phyloP scores from a whole-genome alignment of 2,797 vertebrate genomes.

The Pyrocephalus nanus region DNA sequence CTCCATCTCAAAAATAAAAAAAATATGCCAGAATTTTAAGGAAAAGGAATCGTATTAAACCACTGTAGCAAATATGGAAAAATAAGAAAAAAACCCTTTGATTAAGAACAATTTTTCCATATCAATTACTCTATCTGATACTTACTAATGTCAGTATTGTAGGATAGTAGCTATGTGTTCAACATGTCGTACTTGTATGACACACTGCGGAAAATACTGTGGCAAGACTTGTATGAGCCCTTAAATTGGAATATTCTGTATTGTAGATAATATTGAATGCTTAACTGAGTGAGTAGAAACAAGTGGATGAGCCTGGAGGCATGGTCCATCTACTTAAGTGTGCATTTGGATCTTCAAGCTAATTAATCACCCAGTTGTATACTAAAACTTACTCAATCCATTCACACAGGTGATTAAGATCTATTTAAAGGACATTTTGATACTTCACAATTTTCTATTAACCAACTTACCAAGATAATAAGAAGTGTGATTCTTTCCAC shows the following conservation, averaged over 20 bases:
- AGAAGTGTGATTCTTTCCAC: not conserved
- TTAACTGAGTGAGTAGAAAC: slow-evolving; percentile 69
- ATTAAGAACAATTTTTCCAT: not conserved
- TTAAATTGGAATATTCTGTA: slow-evolving; percentile 56
- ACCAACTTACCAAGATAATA: slow-evolving; percentile 9
- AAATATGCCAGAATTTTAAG: not conserved
- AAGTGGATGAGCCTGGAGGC: slow-evolving; percentile 62
- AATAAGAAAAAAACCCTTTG: not conserved
- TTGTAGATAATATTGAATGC: slow-evolving; percentile 57
- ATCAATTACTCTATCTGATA: not conserved
- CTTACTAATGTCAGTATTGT: not conserved
- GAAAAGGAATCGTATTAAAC: not conserved
- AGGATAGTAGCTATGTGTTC: not conserved
- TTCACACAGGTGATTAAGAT: slow-evolving; percentile 71
- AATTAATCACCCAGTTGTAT: slow-evolving; percentile 73
- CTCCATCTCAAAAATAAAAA: not conserved
- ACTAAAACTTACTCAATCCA: slow-evolving; percentile 63
- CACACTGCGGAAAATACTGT: not conserved
- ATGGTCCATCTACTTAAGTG: slow-evolving; percentile 71
- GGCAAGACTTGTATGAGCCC: slow-evolving; percentile 45
- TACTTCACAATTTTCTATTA: slow-evolving; percentile 60
- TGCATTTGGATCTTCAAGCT: slow-evolving; percentile 69
- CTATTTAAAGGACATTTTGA: slow-evolving; percentile 63
- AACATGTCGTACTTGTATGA: not conserved
- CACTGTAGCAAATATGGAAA: not conserved